Evolutionary conservation across 1,140 invertebrate species (phyloP).

Genomic region (Drosophila kikkawai): DNA sequence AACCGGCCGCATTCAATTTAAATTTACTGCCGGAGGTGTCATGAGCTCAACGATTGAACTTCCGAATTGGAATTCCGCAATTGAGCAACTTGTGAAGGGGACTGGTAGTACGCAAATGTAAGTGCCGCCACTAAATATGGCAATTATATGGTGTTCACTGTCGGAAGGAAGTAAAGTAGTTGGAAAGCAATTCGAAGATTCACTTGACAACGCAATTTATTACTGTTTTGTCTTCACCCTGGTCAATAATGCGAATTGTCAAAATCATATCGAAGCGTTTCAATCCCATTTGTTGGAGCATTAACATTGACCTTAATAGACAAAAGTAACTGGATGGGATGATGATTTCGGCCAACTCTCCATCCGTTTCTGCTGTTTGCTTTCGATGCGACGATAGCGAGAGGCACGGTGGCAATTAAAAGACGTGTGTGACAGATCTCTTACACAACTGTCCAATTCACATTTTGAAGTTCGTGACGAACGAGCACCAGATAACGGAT

Average conservation of each 20-base stretch:
- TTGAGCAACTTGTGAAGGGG: constrained; percentile 3
- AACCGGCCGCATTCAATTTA: constrained; percentile 3
- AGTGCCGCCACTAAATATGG: not conserved
- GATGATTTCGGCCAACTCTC: constrained; percentile 22
- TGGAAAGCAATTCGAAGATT: not conserved
- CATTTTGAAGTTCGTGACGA: constrained; percentile 64
- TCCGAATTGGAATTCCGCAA: constrained; percentile 30
- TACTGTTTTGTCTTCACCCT: not conserved
- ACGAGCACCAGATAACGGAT: constrained; percentile 47
- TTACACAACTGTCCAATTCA: constrained; percentile 66
- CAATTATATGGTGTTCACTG: not conserved
- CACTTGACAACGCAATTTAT: not conserved
- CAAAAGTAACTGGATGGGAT: constrained; percentile 57
- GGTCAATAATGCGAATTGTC: constrained; percentile 11
- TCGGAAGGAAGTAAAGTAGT: constrained; percentile 1
- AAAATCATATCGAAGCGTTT: constrained; percentile 11
- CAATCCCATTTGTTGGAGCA: constrained; percentile 53
- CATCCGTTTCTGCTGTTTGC: constrained; percentile 20
- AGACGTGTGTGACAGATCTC: constrained; percentile 46
- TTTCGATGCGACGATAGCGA: constrained; percentile 1
- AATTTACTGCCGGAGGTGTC: constrained; percentile 2
- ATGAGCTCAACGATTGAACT: constrained; percentile 25
- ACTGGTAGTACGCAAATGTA: not conserved
- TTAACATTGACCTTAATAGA: constrained; percentile 81
- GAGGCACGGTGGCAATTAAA: constrained; percentile 44